phyloP scores from a whole-genome alignment of 1,140 invertebrate genomes.

The Zaprionus inermis region DNA sequence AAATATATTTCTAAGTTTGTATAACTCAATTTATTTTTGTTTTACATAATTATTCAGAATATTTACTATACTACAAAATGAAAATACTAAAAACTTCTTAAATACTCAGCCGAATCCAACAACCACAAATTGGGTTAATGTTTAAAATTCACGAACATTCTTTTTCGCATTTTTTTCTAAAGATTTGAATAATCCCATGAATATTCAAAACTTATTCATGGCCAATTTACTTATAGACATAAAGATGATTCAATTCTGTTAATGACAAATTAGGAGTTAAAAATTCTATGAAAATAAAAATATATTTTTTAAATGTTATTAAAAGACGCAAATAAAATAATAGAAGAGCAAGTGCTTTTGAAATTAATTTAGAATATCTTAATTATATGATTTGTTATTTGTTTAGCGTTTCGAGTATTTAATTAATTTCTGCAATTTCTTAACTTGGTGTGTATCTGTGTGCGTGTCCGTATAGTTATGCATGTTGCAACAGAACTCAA shows the following conservation, averaged over 20 bases:
- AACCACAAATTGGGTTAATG: not conserved
- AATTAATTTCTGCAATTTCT: not conserved
- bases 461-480: constrained; percentile 27
- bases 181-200: not conserved
- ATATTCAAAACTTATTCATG: not conserved
- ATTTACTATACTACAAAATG: not conserved
- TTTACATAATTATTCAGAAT: constrained; percentile 1
- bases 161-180: not conserved
- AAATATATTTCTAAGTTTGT: not conserved
- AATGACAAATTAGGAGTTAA: not conserved
- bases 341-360: too few species aligned
- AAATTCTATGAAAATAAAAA: not conserved
- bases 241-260: constrained; percentile 6
- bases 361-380: not conserved
- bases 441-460: not conserved
- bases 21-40: constrained; percentile 1
- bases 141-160: not conserved
- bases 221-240: not conserved
- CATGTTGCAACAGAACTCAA: constrained; percentile 40
- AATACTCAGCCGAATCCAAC: not conserved
- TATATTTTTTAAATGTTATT: too few species aligned
- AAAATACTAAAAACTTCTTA: not conserved
- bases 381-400: not conserved
- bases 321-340: too few species aligned
- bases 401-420: not conserved